Conservation (phyloP, 1,140 invertebrate species). For the Riptortus pedestris region DNA sequence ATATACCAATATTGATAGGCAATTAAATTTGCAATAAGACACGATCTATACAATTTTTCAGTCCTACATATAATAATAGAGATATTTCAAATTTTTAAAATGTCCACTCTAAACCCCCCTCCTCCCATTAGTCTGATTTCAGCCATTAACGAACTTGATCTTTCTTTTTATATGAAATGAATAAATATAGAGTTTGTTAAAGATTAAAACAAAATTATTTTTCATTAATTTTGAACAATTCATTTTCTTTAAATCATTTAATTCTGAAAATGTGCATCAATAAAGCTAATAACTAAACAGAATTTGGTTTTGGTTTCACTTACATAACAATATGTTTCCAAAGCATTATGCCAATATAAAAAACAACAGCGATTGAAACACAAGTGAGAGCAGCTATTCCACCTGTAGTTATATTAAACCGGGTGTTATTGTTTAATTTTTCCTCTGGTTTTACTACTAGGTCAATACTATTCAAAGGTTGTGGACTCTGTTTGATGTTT, state of each 20-base stretch:
- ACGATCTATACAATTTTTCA: too few species aligned
- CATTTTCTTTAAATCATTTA: too few species aligned
- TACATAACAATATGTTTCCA: conserved; percentile 19
- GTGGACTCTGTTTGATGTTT: not conserved
- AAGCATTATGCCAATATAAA: not conserved
- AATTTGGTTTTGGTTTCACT: not conserved
- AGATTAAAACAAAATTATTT: not conserved
- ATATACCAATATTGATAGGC: too few species aligned
- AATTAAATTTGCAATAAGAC: too few species aligned
- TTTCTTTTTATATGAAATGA: not conserved
- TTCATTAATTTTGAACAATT: too few species aligned
- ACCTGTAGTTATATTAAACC: not conserved
- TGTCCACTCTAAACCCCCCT: too few species aligned
- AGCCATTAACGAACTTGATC: not conserved
- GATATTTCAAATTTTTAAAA: too few species aligned
- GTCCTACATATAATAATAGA: too few species aligned
- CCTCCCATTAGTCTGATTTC: too few species aligned
- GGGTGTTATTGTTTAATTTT: not conserved
- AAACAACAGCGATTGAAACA: not conserved
- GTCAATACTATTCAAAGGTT: not conserved
- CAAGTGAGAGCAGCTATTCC: not conserved
- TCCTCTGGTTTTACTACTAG: not conserved
- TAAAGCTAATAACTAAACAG: not conserved
- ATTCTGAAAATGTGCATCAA: not conserved
- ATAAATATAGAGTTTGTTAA: not conserved